Conservation (phyloP, 2,888 invertebrate genomes). For the Junonia oenone region DNA sequence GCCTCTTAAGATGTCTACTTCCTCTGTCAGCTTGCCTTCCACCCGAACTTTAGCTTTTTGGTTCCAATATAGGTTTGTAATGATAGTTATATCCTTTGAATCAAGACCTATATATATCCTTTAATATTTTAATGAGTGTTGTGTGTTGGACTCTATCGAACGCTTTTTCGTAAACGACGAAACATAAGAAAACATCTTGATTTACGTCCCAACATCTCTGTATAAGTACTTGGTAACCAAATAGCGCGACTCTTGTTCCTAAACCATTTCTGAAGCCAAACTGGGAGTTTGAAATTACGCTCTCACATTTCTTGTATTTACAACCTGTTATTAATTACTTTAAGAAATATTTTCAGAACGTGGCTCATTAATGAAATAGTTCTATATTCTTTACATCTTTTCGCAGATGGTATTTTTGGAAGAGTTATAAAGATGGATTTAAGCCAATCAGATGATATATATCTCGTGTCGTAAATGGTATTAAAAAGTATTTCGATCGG, state of each 20-base stretch:
- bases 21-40: too few species aligned
- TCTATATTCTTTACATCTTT: conserved; percentile 2
- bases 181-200: conserved; percentile 4
- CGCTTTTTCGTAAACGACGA: conserved; percentile 10
- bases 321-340: too few species aligned
- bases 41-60: too few species aligned
- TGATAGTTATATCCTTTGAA: not conserved
- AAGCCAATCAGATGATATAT: conserved; percentile 5
- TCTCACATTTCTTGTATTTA: too few species aligned
- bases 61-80: conserved; percentile 2
- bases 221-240: conserved; percentile 1
- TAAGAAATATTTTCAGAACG: too few species aligned
- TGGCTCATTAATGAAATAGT: not conserved
- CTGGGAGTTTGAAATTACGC: too few species aligned
- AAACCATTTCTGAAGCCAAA: not conserved
- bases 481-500: not conserved
- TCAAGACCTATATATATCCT: not conserved
- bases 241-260: conserved; percentile 3
- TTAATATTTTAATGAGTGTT: not conserved
- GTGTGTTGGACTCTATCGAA: conserved; percentile 3
- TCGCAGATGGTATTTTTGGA: not conserved
- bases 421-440: conserved; percentile 4
- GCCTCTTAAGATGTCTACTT: too few species aligned
- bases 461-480: not conserved
- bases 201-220: conserved; percentile 3